Conservation (phyloP, 2,797 vertebrate species). For the Trematomus bernacchii region DNA sequence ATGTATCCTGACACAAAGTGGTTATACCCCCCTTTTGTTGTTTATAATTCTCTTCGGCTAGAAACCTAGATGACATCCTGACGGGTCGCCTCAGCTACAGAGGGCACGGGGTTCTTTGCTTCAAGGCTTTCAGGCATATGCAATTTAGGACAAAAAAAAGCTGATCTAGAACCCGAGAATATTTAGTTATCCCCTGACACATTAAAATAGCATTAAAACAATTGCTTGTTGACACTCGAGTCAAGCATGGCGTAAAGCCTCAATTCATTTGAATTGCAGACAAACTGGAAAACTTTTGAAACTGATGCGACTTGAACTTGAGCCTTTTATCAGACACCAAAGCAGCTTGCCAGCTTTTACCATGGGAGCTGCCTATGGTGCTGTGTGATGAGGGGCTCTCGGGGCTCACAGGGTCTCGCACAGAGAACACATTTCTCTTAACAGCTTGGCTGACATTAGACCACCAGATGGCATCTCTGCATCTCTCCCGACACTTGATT, state of each 20-base stretch:
- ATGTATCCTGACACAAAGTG: constrained; percentile 22
- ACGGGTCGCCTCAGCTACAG: not conserved
- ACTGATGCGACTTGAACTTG: constrained; percentile 49
- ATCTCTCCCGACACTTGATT: constrained; percentile 77
- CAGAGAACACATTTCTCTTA: constrained; percentile 70
- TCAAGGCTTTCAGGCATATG: not conserved
- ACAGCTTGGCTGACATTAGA: constrained; percentile 78
- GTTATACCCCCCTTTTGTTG: constrained; percentile 6
- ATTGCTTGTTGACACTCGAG: not conserved
- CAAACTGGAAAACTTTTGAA: constrained; percentile 61
- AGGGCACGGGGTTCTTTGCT: constrained; percentile 12
- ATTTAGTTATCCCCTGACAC: constrained; percentile 2
- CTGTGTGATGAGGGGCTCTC: constrained; percentile 60
- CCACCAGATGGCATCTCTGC: constrained; percentile 82
- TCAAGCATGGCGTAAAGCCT: not conserved
- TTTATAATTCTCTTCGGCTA: constrained; percentile 13
- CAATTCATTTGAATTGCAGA: constrained; percentile 45
- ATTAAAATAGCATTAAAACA: not conserved
- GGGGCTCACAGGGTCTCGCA: constrained; percentile 51
- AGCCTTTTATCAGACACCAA: constrained; percentile 55
- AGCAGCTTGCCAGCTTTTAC: constrained; percentile 60
- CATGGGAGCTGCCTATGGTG: constrained; percentile 55
- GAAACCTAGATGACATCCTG: constrained; percentile 7
- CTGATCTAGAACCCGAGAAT: not conserved
- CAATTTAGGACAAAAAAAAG: not conserved